These are phyloP conservation scores for Triops longicaudatus DNA, from an alignment of 1,140 invertebrate species.

Conservation along the genomic window DNA sequence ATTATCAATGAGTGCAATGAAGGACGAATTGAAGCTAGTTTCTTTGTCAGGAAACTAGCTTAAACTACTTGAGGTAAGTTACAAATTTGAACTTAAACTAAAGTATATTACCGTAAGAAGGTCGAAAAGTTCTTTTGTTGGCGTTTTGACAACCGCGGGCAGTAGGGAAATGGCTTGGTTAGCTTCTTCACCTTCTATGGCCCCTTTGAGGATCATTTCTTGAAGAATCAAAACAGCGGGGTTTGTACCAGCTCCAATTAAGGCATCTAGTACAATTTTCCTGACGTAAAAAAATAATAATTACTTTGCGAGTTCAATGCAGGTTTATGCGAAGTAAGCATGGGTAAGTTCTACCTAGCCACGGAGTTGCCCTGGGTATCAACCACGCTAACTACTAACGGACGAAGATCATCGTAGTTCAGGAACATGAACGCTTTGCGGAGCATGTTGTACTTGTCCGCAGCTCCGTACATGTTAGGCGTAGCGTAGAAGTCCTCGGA, in stretches of 20 bases:
- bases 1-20: too few species aligned
- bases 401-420: conserved; percentile 24
- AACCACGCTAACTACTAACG: conserved; percentile 19
- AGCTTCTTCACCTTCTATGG: conserved; percentile 31
- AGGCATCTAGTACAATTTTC: conserved; percentile 24
- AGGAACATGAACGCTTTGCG: conserved; percentile 21
- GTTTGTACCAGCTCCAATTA: conserved; percentile 31
- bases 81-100: too few species aligned
- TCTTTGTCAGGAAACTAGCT: too few species aligned
- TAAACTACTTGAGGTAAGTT: too few species aligned
- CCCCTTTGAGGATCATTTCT: conserved; percentile 30
- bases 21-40: too few species aligned
- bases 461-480: conserved; percentile 10
- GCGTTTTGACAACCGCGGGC: conserved; percentile 31
- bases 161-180: conserved; percentile 31
- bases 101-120: conserved; percentile 29
- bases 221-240: conserved; percentile 30
- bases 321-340: neutral
- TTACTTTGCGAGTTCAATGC: too few species aligned
- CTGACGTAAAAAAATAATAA: neutral
- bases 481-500: conserved; percentile 28
- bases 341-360: conserved; percentile 16
- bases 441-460: conserved; percentile 28
- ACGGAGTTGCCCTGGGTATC: conserved; percentile 22
- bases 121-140: conserved; percentile 31